Percentiles rank a stretch among this genome's conserved stretches.
phyloP scores from a whole-genome alignment of 2,888 invertebrate species.

The Pristionchus mayeri region DNA sequence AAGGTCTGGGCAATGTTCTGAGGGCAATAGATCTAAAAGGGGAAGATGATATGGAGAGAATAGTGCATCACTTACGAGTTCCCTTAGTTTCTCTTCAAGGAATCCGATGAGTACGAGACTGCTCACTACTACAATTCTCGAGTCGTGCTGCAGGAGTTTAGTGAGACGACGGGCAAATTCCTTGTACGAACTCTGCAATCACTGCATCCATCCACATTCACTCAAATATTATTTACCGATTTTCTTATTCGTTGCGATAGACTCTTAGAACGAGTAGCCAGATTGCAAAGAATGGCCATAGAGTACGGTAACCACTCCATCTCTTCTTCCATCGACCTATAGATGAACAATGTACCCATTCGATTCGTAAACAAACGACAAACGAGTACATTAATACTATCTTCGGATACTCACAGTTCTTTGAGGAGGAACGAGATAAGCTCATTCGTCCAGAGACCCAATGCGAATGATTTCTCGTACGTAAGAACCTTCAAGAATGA shows the following conservation, averaged over 20 bases:
- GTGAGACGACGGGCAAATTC: conserved; percentile 62
- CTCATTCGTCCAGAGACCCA: conserved; percentile 68
- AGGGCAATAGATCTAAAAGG: conserved; percentile 66
- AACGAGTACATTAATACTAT: too few relatives aligned
- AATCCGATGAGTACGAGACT: conserved; percentile 70
- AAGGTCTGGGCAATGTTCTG: conserved; percentile 77
- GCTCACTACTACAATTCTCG: conserved; percentile 70
- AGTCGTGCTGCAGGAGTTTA: conserved; percentile 64
- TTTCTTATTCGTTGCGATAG: conserved; percentile 64
- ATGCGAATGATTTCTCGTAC: conserved; percentile 59
- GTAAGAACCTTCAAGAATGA: conserved; percentile 60
- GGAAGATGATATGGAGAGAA: neutral
- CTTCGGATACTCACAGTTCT: conserved; percentile 68
- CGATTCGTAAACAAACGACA: neutral
- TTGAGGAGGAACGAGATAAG: conserved; percentile 64
- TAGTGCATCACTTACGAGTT: conserved; percentile 56
- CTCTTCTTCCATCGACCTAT: conserved; percentile 58
- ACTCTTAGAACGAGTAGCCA: conserved; percentile 68
- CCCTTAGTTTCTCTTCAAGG: conserved; percentile 66
- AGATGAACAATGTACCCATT: neutral
- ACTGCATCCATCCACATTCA: neutral
- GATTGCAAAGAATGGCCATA: conserved; percentile 72
- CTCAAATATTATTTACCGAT: conserved; percentile 53
- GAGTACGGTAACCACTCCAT: conserved; percentile 72
- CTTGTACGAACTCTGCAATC: conserved; percentile 61